phyloP scores from a whole-genome alignment of 1,140 invertebrate species.

The Ceratina calcarata region DNA sequence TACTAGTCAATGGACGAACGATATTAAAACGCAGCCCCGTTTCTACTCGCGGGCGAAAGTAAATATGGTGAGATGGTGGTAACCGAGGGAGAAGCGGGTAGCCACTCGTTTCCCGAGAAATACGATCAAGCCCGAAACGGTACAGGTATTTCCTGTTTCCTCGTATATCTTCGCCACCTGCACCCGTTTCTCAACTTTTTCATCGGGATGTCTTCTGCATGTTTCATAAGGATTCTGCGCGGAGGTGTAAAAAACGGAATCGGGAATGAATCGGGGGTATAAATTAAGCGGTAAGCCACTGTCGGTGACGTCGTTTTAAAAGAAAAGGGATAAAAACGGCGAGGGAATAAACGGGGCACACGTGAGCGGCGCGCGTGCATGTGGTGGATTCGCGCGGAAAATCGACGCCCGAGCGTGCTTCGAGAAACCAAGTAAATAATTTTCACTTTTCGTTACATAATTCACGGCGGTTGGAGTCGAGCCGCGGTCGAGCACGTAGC shows the following conservation, averaged over 20 bases:
- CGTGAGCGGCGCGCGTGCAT: too few species aligned
- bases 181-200: slow-evolving; percentile 68
- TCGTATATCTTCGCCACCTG: slow-evolving; percentile 65
- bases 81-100: slow-evolving; percentile 3
- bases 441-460: slow-evolving; percentile 21
- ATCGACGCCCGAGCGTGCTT: not conserved
- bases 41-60: slow-evolving; percentile 34
- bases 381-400: not conserved
- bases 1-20: not conserved
- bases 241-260: slow-evolving; percentile 63
- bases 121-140: slow-evolving; percentile 59
- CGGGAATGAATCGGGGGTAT: slow-evolving; percentile 49
- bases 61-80: slow-evolving; percentile 40
- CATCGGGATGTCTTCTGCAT: slow-evolving; percentile 63
- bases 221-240: slow-evolving; percentile 63
- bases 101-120: slow-evolving; percentile 51
- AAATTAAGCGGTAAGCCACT: slow-evolving; percentile 56
- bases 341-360: not conserved
- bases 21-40: slow-evolving; percentile 54
- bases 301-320: slow-evolving; percentile 23
- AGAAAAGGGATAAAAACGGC: too few species aligned
- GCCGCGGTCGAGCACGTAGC: not conserved
- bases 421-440: not conserved
- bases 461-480: not conserved
- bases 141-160: slow-evolving; percentile 65